Conservation (phyloP, 2,888 invertebrate species). For the Peribatodes rhomboidaria region DNA sequence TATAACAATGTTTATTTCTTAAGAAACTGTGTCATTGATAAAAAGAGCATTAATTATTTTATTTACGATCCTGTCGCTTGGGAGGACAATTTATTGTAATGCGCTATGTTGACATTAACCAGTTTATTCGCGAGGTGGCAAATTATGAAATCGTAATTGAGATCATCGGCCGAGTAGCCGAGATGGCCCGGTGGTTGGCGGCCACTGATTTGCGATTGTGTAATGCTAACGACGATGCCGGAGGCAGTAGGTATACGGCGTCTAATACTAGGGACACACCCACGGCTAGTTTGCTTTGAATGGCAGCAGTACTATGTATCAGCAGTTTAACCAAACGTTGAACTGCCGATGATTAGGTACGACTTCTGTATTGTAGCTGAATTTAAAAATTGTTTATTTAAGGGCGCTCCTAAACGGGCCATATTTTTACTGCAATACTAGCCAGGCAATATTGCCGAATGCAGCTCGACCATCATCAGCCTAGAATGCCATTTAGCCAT, state of each 20-base stretch:
- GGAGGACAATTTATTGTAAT: constrained; percentile 50
- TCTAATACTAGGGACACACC: neutral
- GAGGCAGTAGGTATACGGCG: neutral
- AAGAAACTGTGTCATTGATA: constrained; percentile 59
- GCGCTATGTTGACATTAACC: constrained; percentile 52
- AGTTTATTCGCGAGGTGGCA: constrained; percentile 59
- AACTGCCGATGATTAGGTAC: no score
- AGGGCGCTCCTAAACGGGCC: no score
- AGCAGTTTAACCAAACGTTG: no score
- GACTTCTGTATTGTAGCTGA: no score
- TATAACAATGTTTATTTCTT: constrained; percentile 48
- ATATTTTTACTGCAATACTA: no score
- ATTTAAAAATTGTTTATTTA: no score
- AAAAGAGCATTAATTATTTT: constrained; percentile 51
- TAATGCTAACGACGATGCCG: constrained; percentile 3
- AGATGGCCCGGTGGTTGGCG: constrained; percentile 44
- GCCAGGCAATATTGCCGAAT: no score
- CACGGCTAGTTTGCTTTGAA: no score
- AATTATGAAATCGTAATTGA: constrained; percentile 55
- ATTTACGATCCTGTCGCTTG: constrained; percentile 48
- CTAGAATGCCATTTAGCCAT: no score
- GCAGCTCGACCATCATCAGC: no score
- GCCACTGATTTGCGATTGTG: constrained; percentile 27
- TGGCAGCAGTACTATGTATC: no score
- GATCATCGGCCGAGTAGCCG: constrained; percentile 63